Evolutionary conservation across 2,888 invertebrate genomes (phyloP), one percentile per base, ranked within the genome.

Genomic region (Aleiodes leptofemur): DNA sequence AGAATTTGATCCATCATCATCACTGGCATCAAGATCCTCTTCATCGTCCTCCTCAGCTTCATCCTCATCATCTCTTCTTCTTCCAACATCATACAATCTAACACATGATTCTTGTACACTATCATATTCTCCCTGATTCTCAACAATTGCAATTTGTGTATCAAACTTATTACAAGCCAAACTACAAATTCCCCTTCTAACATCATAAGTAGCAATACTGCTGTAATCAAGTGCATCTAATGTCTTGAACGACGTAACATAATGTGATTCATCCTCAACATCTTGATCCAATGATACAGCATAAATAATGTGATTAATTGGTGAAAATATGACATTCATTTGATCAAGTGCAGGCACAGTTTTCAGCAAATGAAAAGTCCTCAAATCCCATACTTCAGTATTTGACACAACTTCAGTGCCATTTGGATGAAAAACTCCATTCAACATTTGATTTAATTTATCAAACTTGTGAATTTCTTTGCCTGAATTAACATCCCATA

Each of bases 361-460:
- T 87, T 97, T 94, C 50, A 99, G 90, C 56, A 99, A 90, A 86
- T 98, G 97, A 90, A 97, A 98, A 56, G 98, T 98, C 82, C 99
- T 91, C 34, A 99, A 90, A 89, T 99, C 99, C 99, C 99, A 99
- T 72, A 99, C 97, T 92, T 99, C 98, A 0, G 98, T 97, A 88
- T 99, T 99, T 73, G 98, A 97, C 85, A 99, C 96, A 93, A 95
- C 96, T 91, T 98, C 98, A 78, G 97, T 91, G 0, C 98, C 98
- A 87, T 97, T 97, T 0, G 98, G 98, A 92, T 98, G 98, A 86
- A 99, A 99, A 6, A 97, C 95, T 0, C 98, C 99, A 86, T 97
- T 98, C 74, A 98, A 93, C 56, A 95, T 95, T 87, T 97, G 96
- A 91, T 98, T 99, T 50, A 99, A 92, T 90, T 99, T 99, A 90